These are phyloP conservation scores for Brenthis daphne DNA, from an alignment of 2,888 invertebrate species.

Conservation along the genomic window DNA sequence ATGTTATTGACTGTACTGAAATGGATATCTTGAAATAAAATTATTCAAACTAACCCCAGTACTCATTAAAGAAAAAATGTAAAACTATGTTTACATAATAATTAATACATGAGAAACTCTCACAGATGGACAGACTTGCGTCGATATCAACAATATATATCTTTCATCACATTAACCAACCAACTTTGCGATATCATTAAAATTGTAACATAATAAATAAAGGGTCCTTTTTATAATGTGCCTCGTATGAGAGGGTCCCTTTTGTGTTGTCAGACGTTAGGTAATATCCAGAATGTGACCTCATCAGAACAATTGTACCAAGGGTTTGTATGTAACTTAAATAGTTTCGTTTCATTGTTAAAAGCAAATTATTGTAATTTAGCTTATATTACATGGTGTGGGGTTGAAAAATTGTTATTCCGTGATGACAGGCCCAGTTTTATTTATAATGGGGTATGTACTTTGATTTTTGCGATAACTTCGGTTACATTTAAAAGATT, in stretches of 20 bases:
- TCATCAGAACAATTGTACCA: constrained; percentile 47
- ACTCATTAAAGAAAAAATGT: no score
- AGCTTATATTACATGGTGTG: constrained; percentile 47
- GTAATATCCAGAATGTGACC: constrained; percentile 69
- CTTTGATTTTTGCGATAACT: no score
- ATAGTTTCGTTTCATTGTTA: constrained; percentile 70
- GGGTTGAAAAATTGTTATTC: constrained; percentile 30
- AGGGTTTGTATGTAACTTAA: constrained; percentile 54
- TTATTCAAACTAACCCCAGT: no score
- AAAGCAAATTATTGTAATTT: constrained; percentile 73
- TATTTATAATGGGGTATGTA: constrained; percentile 6
- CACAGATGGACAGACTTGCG: no score
- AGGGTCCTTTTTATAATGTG: constrained; percentile 71
- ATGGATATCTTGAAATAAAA: no score
- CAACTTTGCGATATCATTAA: constrained; percentile 64
- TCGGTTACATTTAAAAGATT: no score
- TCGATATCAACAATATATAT: no score
- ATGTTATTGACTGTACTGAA: no score
- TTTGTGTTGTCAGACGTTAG: constrained; percentile 57
- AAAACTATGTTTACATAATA: no score
- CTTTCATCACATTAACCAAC: not conserved
- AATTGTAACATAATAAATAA: constrained; percentile 75
- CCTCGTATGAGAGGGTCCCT: constrained; percentile 68
- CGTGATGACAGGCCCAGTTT: constrained; percentile 29
- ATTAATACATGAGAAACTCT: no score